Base-by-base conservation (phyloP, 2,888 invertebrate species). In the Nymphalis urticae region DNA sequence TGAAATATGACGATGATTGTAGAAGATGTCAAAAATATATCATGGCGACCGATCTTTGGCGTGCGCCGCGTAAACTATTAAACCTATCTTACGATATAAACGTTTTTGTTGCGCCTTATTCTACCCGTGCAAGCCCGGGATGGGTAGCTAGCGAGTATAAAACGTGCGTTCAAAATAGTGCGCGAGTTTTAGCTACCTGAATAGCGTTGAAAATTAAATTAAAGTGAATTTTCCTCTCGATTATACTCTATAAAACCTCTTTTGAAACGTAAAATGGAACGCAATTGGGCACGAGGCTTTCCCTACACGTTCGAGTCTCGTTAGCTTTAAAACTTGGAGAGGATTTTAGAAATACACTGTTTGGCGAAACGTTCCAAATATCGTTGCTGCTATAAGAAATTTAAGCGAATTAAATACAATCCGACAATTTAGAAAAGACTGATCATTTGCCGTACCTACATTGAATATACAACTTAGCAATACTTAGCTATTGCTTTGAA, bases 181-280 rank as follows among this genome's bases (percentile, higher is more conserved):
- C 67, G 13, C 27, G 51, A 56, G 48, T 62, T 56, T 56, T 53
- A 59, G 42, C 61, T 62, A 69, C 69, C 59, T 67, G 70, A 65
- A 70, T 65, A 58, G 56, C 59, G 62, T 21, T 56, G 59, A 64
- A 69, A 67, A 73, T 73, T 70, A 69, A 72, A 72, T 72, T 72
- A 70, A 72, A 72, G 66, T 53, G 66, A 68, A 67, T 70, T 72
- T 70, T 65, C 72, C 61, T 64, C 70, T 68, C 70, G 64, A 68
- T 72, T 73, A 68, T 72, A 72, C 70, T 53, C 60, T 59, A 70
- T 70, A 67, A 72, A 72, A 72, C 68, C 68, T 72, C 72, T 64
- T 70, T 70, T 61, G 66, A 66, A 70, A 65, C 64, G 69, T 70
- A 61, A 72, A 70, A 70, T 61, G 70, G 64, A 62, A 73, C 64